Percentiles rank a stretch among this genome's conserved stretches.
Conservation (phyloP, 1,140 invertebrate species). For the Trissolcus basalis region DNA sequence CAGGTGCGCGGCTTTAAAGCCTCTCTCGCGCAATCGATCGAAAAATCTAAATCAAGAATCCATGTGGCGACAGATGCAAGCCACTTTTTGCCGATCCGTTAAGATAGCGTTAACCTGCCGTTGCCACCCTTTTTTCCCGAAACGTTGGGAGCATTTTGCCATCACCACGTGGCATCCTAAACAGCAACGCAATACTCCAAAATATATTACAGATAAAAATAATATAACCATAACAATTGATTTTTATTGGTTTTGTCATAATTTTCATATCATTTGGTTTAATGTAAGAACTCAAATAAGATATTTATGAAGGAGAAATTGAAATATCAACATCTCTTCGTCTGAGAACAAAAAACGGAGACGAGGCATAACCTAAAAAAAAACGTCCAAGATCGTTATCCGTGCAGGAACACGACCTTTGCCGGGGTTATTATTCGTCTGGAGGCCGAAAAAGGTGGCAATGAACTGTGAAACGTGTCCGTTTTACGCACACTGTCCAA, state of each 20-base stretch:
- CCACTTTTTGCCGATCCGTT: slow-evolving; percentile 4
- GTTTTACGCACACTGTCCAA: slow-evolving; percentile 17
- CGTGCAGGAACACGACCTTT: slow-evolving; percentile 23
- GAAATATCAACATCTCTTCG: not conserved
- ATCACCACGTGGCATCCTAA: no score
- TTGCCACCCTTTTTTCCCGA: not conserved
- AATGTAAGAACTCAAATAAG: no score
- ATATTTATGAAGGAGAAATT: not conserved
- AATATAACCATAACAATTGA: no score
- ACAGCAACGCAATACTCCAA: no score
- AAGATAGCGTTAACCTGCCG: not conserved
- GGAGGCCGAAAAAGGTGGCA: slow-evolving; percentile 53
- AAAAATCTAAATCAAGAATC: slow-evolving; percentile 47
- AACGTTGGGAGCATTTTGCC: not conserved
- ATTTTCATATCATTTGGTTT: no score
- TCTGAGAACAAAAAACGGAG: not conserved
- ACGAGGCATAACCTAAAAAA: no score
- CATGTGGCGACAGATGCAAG: slow-evolving; percentile 21
- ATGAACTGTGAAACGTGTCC: slow-evolving; percentile 52
- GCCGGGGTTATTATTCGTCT: slow-evolving; percentile 42
- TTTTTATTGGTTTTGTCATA: no score
- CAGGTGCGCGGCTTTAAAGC: slow-evolving; percentile 53
- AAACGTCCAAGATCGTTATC: slow-evolving; percentile 16
- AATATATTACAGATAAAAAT: no score
- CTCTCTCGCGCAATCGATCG: slow-evolving; percentile 30